A percentile compares a stretch with the other conserved stretches of the same genome.
Conservation (phyloP, 2,888 invertebrate genomes). For the Noctua fimbriata region DNA sequence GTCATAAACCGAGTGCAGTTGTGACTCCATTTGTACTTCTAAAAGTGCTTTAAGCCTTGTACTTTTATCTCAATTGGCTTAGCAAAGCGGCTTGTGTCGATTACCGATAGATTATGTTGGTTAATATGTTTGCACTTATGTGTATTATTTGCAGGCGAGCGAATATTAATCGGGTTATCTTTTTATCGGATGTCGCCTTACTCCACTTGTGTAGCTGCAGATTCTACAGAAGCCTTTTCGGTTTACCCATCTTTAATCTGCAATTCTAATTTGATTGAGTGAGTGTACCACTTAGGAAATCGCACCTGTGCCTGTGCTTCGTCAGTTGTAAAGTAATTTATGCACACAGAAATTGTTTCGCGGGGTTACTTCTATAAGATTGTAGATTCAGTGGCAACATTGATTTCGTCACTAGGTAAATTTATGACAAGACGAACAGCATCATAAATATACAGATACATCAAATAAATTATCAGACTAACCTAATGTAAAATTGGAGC, state of each 20-base stretch:
- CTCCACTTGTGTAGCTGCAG: background rate
- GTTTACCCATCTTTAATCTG: conserved; percentile 7
- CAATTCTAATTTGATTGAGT: conserved; percentile 3
- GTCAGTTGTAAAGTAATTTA: background rate
- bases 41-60: conserved; percentile 69
- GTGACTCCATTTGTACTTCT: conserved; percentile 77
- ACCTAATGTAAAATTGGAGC: background rate
- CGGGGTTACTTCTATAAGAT: too few relatives aligned
- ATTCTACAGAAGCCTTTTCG: background rate
- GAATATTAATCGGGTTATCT: conserved; percentile 29
- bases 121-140: conserved; percentile 52
- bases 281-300: too few relatives aligned
- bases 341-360: background rate
- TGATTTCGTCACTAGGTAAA: background rate
- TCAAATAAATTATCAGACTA: background rate
- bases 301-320: too few relatives aligned
- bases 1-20: conserved; percentile 73
- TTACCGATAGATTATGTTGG: conserved; percentile 59
- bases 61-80: conserved; percentile 70
- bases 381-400: background rate
- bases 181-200: conserved; percentile 34
- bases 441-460: background rate
- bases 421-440: background rate
- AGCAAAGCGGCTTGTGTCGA: conserved; percentile 65
- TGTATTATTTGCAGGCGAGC: conserved; percentile 38